These are phyloP conservation scores for Drosophila mimica DNA, from an alignment of 2,888 invertebrate species.

Conservation along the genomic window DNA sequence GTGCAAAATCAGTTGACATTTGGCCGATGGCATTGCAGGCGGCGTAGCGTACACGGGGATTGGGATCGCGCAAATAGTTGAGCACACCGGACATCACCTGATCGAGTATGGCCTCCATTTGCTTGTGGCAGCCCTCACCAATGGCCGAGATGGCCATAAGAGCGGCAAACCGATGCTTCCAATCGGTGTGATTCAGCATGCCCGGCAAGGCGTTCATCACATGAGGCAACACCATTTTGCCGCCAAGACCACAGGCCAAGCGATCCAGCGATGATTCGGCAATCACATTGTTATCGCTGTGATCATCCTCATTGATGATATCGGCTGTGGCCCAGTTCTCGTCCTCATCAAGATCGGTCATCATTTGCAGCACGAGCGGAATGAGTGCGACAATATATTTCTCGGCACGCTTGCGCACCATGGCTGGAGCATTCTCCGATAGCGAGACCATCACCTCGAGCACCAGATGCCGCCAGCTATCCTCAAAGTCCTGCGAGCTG, in stretches of 20 bases:
- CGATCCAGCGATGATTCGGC: slow-evolving; percentile 99
- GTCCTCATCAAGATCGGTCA: slow-evolving; percentile 97
- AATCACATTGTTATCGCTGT: slow-evolving; percentile 96
- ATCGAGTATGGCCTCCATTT: slow-evolving; percentile 98
- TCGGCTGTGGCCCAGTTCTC: slow-evolving; percentile 95
- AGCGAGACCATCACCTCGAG: slow-evolving; percentile 93
- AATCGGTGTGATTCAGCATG: slow-evolving; percentile 93
- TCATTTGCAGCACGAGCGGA: slow-evolving; percentile 95
- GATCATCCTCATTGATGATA: slow-evolving; percentile 96
- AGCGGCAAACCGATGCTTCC: slow-evolving; percentile 97
- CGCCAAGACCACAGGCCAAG: slow-evolving; percentile 98
- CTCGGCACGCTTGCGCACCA: slow-evolving; percentile 96
- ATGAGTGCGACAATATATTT: slow-evolving; percentile 93
- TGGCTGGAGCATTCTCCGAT: slow-evolving; percentile 97
- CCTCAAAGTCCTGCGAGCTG: slow-evolving; percentile 89
- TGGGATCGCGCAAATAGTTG: slow-evolving; percentile 92
- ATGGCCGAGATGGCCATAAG: slow-evolving; percentile 99
- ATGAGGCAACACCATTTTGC: slow-evolving; percentile 94
- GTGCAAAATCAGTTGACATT: slow-evolving; percentile 99
- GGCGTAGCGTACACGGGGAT: slow-evolving; percentile 90
- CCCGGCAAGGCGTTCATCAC: slow-evolving; percentile 93
- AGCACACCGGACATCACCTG: slow-evolving; percentile 96
- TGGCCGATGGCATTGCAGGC: slow-evolving; percentile 99
- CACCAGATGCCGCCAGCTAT: slow-evolving; percentile 95
- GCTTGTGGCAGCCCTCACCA: slow-evolving; percentile 99